Evolutionary conservation across 2,888 invertebrate species (phyloP), one percentile per base, ranked within the genome.

Genomic region (Loripinus fragilis): DNA sequence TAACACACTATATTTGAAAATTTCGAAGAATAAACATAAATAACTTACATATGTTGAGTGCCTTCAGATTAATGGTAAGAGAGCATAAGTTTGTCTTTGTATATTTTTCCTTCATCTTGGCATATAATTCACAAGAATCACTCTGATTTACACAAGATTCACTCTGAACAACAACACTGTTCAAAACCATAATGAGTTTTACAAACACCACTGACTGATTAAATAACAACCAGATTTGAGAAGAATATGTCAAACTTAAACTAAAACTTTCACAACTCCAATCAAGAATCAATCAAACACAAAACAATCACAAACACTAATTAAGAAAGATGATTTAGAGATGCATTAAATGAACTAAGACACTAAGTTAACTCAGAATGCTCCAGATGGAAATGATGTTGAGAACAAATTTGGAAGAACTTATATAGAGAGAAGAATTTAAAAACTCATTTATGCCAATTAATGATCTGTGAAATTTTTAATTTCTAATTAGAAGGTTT

Each of bases 41-140:
- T 25, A 50, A 78, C 81, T 81, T 81, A 81, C 81, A 66, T 33
- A 76, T 75, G 20, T 70, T 72, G 17, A 71, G 35, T n/a, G 33
- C 30, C 50, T 79, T 79, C 74, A 81, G 20, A 28, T 71, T 76
- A 10, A 68, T 23, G 45, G 55, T 74, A 0, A 79, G 60, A 25
- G 69, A 50, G 38, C 42, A 52, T n/a, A 45, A 52, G 35, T 33
- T 78, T 33, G 48, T 77, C 17, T 38, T 38, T n/a, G 60, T 69
- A 70, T 83, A 83, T 55, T 83, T 83, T 48, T 77, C 74, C 72
- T 79, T 82, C 78, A 79, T 79, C 71, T 82, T 79, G 60, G 5
- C 60, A 60, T 60, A 23, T 33, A 60, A 2, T 8, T 60, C 33
- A 60, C 33, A 17, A 33, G 60, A 60, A 60, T 60, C 60, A 60